These are phyloP conservation scores for Meloidogyne exigua DNA, from an alignment of 1,140 invertebrate species.

Conservation along the genomic window DNA sequence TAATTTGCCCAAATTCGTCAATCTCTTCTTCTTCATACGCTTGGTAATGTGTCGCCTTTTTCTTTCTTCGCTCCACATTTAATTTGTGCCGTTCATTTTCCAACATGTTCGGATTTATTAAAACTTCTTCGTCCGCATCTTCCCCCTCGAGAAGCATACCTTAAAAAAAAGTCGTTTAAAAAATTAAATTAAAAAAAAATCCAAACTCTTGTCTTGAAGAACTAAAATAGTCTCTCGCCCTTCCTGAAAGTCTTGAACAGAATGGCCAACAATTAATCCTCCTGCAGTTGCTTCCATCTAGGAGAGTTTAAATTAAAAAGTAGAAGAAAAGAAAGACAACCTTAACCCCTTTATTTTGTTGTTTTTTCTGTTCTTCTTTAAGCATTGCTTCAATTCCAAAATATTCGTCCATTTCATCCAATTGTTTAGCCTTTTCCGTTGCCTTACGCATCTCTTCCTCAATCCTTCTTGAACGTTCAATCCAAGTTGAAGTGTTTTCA, in stretches of 20 bases:
- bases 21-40: conserved; percentile 85
- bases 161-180: neutral
- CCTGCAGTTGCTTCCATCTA: conserved; percentile 66
- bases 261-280: conserved; percentile 85
- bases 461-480: conserved; percentile 76
- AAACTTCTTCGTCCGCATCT: conserved; percentile 77
- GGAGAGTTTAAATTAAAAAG: neutral
- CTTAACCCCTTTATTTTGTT: neutral
- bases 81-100: conserved; percentile 87
- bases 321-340: too few species aligned
- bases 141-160: conserved; percentile 65
- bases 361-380: conserved; percentile 70
- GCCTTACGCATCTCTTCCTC: conserved; percentile 81
- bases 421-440: conserved; percentile 82
- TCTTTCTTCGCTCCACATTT: conserved; percentile 81
- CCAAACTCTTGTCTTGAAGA: conserved; percentile 79
- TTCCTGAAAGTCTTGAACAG: conserved; percentile 76
- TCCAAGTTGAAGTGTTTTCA: conserved; percentile 74
- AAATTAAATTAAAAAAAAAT: neutral
- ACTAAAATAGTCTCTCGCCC: conserved; percentile 84
- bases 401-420: conserved; percentile 90
- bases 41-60: conserved; percentile 75
- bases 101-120: conserved; percentile 91
- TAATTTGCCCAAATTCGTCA: conserved; percentile 74
- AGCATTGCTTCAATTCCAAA: conserved; percentile 84